Base-by-base conservation (phyloP, 1,140 invertebrate genomes). In the Caenorhabditis briggsae region DNA sequence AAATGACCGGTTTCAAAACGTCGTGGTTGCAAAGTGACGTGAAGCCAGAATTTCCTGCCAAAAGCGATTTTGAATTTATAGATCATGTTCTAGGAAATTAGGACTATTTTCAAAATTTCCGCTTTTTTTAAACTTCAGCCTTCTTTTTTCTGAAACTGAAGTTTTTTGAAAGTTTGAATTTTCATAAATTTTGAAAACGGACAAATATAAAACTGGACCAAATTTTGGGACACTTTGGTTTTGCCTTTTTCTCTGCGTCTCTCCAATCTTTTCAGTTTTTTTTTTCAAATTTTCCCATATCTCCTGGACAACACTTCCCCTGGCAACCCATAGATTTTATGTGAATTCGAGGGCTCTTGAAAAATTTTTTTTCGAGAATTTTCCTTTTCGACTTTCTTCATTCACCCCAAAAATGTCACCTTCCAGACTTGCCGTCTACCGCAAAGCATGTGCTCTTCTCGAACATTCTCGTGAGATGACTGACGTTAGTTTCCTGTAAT, bases 361-460 rank as follows among this genome's bases (percentile, higher is more conserved):
- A 18, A 16, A 53, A 16, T 16, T 16, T 16, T 53, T 9, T 50
- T 46, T 43, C 59, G 6, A 25, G 8, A 43, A 2, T 78, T n/a
- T 43, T n/a, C 33, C 16, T 50, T 50, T 23, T 16, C 20, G 20
- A 8, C 23, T 14, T 46, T 53, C n/a, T 5, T 50, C 41, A 18
- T 25, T 33, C 33, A 33, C 33, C 33, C 33, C 33, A 18, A 18
- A n/a, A 50, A 14, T 61, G 11, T 58, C 33, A 33, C 33, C 33
- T 84, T 84, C 23, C 83, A 84, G 84, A 50, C 84, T 85, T 58
- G 84, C 43, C 61, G 18, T 85, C 48, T 85, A 74, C 84, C 84
- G 84, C 14, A 53, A 53, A 20, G 84, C 58, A 50, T 50, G 61
- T 18, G 5, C 48, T 78, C 84, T 85, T 7, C 84, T 74, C n/a